A percentile compares a stretch with the other conserved stretches of the same genome.
phyloP scores from a whole-genome alignment of 1,140 invertebrate species.

The Leptinotarsa undecemlineata region DNA sequence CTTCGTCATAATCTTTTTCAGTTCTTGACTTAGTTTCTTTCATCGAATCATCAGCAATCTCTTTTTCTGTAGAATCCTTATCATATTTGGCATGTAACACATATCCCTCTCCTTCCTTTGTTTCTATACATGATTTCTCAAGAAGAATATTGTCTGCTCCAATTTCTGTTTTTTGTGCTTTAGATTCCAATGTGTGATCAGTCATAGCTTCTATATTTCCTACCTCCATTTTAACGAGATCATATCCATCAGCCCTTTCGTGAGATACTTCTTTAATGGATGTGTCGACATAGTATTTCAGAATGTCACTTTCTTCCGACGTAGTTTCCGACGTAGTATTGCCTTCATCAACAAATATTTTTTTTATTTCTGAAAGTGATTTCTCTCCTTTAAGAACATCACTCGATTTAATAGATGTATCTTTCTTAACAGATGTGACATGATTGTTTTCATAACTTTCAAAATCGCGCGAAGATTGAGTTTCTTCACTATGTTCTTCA shows the following conservation, averaged over 20 bases:
- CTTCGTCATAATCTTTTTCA: conserved; percentile 26
- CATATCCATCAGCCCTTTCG: conserved; percentile 34
- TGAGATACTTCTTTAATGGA: conserved; percentile 30
- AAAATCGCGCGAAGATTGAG: conserved; percentile 44
- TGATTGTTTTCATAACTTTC: conserved; percentile 42
- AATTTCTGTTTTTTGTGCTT: conserved; percentile 21
- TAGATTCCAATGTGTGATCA: conserved; percentile 12
- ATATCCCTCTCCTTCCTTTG: conserved; percentile 11
- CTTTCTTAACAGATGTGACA: conserved; percentile 34
- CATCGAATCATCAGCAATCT: conserved; percentile 27
- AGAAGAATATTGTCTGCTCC: conserved; percentile 15
- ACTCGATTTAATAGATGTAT: conserved; percentile 37
- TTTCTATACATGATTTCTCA: not conserved
- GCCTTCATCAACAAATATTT: conserved; percentile 48
- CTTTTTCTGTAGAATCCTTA: conserved; percentile 23
- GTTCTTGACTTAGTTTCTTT: conserved; percentile 30
- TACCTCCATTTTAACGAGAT: conserved; percentile 31
- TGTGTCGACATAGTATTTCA: conserved; percentile 42
- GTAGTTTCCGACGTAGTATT: conserved; percentile 44
- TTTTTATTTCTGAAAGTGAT: conserved; percentile 37
- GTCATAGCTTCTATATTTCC: conserved; percentile 18
- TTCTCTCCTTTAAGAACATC: conserved; percentile 46
- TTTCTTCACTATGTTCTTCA: conserved; percentile 42
- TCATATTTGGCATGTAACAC: conserved; percentile 23
- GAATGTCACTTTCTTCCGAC: conserved; percentile 44